These are phyloP conservation scores for Petroica traversi DNA, from an alignment of 2,113 vertebrate genomes.

Conservation along the genomic window DNA sequence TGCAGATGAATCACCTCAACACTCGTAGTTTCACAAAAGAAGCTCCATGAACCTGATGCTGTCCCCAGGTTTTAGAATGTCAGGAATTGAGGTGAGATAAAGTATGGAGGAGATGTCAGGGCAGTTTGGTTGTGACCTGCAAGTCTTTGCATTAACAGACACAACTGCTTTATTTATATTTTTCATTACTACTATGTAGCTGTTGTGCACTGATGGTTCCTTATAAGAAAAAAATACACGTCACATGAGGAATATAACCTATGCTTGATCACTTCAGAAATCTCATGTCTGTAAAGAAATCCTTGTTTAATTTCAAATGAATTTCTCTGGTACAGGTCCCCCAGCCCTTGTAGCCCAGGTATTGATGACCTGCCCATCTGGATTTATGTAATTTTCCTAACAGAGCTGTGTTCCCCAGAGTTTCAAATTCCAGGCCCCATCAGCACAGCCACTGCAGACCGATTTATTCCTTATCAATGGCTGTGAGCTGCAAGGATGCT, in stretches of 20 bases:
- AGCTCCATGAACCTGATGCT: rapidly evolving
- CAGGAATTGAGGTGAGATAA: background rate
- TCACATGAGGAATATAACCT: background rate
- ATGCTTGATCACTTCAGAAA: background rate
- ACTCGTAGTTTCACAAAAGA: background rate
- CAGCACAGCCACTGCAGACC: background rate
- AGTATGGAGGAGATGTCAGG: background rate
- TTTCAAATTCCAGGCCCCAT: background rate
- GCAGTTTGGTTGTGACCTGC: background rate
- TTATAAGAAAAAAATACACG: background rate
- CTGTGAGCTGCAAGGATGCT: background rate
- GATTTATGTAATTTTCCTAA: background rate
- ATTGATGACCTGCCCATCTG: background rate
- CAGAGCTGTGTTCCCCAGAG: background rate
- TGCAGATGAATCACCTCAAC: background rate
- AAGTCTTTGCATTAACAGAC: background rate
- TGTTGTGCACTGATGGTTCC: background rate
- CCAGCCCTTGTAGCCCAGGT: background rate
- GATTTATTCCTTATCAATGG: background rate
- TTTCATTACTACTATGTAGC: rapidly evolving
- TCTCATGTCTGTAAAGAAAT: background rate
- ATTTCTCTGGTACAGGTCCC: background rate
- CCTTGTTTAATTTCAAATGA: background rate
- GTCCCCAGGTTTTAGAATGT: background rate
- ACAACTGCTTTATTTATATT: rapidly evolving